phyloP scores from a whole-genome alignment of 2,113 vertebrate genomes.

The Felis chaus region DNA sequence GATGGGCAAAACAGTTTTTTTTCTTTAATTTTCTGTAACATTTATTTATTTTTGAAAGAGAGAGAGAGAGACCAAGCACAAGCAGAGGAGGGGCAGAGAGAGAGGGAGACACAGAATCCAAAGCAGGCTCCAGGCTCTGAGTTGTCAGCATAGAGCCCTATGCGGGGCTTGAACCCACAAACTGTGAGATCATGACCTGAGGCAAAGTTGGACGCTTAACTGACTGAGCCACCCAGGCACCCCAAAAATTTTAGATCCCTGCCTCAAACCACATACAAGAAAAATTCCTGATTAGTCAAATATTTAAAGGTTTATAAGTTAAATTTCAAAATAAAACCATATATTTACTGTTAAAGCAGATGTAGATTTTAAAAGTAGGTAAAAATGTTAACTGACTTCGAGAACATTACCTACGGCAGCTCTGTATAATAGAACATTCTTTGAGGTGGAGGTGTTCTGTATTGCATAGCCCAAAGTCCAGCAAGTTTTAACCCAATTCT shows the following conservation, averaged over 20 bases:
- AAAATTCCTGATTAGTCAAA: conserved; percentile 16
- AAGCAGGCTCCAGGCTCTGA: too few species aligned
- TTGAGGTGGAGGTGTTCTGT: not conserved
- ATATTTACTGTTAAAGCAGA: not conserved
- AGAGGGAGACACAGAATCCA: too few species aligned
- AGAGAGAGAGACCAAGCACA: too few species aligned
- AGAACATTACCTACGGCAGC: not conserved
- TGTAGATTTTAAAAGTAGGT: not conserved
- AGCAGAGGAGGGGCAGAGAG: too few species aligned
- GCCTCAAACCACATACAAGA: not conserved
- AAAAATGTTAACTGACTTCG: not conserved
- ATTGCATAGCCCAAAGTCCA: not conserved
- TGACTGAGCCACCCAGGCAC: too few species aligned
- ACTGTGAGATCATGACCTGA: too few species aligned
- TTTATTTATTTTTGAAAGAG: too few species aligned
- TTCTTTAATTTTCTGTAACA: too few species aligned
- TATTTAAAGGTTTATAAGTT: not conserved
- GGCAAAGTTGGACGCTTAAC: too few species aligned
- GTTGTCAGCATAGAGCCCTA: too few species aligned
- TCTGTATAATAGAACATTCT: not conserved
- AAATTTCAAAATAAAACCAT: conserved; percentile 4
- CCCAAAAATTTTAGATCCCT: not conserved
- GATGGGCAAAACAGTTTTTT: not conserved
- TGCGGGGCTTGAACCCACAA: too few species aligned
- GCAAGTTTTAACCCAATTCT: not conserved